Percentiles rank a stretch among this genome's conserved stretches.
Conservation (phyloP, 2,888 invertebrate genomes). For the Cephonodes hylas region DNA sequence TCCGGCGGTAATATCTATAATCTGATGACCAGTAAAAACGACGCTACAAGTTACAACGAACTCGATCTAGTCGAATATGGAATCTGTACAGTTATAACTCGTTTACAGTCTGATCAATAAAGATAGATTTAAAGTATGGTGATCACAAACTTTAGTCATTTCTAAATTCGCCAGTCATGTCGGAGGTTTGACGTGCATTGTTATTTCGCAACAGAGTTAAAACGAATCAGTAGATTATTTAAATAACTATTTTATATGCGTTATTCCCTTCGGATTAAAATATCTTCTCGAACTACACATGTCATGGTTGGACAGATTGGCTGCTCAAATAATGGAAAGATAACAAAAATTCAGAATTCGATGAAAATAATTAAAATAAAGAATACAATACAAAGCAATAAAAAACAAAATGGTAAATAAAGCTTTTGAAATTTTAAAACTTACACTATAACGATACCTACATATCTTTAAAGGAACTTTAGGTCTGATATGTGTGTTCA, state of each 20-base stretch:
- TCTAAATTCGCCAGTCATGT: not conserved
- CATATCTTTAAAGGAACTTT: too few species aligned
- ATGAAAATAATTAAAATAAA: not conserved
- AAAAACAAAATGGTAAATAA: too few species aligned
- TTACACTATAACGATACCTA: too few species aligned
- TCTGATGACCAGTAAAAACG: not conserved
- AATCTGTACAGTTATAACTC: constrained; percentile 30
- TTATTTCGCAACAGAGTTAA: too few species aligned
- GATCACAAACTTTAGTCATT: not conserved
- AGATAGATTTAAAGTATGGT: not conserved
- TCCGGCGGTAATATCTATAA: constrained; percentile 3
- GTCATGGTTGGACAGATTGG: too few species aligned
- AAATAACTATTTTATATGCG: too few species aligned
- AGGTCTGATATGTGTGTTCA: not conserved
- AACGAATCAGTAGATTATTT: too few species aligned
- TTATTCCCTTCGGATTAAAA: too few species aligned
- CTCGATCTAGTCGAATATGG: constrained; percentile 34
- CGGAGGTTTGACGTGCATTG: too few species aligned
- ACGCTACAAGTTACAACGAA: constrained; percentile 17
- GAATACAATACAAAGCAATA: too few species aligned
- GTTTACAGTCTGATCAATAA: not conserved
- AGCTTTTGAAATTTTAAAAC: too few species aligned
- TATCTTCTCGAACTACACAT: too few species aligned
- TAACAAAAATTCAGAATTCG: not conserved
- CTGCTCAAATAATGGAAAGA: not conserved